These are phyloP conservation scores for Equus przewalskii DNA, from an alignment of 2,113 vertebrate species.

Conservation along the genomic window DNA sequence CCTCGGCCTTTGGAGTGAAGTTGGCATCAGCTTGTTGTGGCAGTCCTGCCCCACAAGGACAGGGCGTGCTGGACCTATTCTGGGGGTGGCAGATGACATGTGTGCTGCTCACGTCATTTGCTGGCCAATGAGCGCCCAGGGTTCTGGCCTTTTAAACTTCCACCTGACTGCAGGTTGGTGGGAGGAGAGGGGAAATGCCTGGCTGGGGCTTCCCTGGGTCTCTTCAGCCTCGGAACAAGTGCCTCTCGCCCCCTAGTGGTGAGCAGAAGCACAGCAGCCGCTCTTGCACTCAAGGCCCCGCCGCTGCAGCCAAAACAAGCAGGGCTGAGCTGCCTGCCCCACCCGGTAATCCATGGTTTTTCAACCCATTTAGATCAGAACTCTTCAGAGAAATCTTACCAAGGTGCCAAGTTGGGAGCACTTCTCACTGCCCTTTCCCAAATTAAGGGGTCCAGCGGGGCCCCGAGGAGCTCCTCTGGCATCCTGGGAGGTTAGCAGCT, in stretches of 20 bases:
- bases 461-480: not conserved
- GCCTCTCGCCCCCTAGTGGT: constrained; percentile 48
- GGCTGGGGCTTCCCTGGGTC: not conserved
- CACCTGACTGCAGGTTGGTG: not conserved
- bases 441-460: not conserved
- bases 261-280: not conserved
- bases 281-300: not conserved
- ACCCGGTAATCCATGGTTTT: not conserved
- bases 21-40: not conserved
- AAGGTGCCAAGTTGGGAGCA: not conserved
- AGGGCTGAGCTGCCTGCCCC: rapidly evolving
- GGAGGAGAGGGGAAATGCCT: not conserved
- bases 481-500: not conserved
- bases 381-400: not conserved
- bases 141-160: not conserved
- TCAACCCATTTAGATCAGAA: not conserved
- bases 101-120: rapidly evolving
- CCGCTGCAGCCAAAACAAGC: not conserved
- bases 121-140: not conserved
- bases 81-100: not conserved
- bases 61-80: not conserved
- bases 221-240: rapidly evolving
- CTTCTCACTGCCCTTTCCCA: not conserved
- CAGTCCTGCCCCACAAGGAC: not conserved
- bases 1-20: not conserved